Conservation (phyloP, 2,797 vertebrate genomes). For the Natrix natrix region DNA sequence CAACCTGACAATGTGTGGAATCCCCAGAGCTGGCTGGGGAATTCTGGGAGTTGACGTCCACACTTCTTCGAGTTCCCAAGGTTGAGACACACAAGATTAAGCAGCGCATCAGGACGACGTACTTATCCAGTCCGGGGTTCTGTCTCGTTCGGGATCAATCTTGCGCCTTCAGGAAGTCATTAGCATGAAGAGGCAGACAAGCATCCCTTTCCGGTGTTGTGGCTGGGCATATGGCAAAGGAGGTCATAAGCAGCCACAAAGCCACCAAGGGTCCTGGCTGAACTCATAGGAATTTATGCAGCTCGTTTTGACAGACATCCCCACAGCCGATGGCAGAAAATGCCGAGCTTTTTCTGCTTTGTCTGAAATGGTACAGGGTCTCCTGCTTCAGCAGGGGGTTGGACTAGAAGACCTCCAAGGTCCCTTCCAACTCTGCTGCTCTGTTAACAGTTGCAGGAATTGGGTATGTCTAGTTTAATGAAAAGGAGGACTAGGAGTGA, state of each 20-base stretch:
- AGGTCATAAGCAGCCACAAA: neutral
- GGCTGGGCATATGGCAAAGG: neutral
- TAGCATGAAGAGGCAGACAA: neutral
- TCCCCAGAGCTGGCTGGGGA: neutral
- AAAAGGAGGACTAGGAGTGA: too few relatives aligned
- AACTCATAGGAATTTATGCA: neutral
- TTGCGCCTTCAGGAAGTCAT: neutral
- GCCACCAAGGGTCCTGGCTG: neutral
- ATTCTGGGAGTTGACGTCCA: neutral
- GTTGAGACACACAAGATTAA: too few relatives aligned
- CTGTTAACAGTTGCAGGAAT: too few relatives aligned
- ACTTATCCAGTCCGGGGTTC: neutral
- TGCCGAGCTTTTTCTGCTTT: neutral
- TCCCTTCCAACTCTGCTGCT: too few relatives aligned
- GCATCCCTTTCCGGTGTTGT: neutral
- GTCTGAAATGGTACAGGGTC: too few relatives aligned
- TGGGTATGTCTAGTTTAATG: too few relatives aligned
- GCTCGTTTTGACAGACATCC: neutral
- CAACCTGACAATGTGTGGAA: too few relatives aligned
- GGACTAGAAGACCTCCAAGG: too few relatives aligned
- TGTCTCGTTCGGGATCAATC: neutral
- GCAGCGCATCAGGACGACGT: too few relatives aligned
- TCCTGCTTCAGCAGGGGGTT: too few relatives aligned
- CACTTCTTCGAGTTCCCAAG: too few relatives aligned
- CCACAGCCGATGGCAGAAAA: neutral